These are phyloP conservation scores for Spodoptera litura DNA, from an alignment of 1,140 invertebrate species.

Conservation along the genomic window DNA sequence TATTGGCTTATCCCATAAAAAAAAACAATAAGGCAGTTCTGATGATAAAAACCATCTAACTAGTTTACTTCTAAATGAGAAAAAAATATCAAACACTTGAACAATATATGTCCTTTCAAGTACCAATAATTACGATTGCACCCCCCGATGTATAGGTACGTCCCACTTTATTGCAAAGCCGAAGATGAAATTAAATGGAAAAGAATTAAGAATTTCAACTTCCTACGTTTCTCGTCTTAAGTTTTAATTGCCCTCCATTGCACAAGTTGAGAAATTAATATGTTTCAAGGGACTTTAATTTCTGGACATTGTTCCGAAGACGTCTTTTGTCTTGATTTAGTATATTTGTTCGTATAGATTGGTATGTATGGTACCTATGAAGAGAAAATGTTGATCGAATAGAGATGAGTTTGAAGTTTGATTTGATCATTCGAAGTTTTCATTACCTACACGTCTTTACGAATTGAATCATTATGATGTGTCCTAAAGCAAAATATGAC, in stretches of 20 bases:
- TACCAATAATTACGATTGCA: slow-evolving; percentile 19
- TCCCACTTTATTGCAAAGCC: slow-evolving; percentile 18
- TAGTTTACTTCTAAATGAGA: too few relatives aligned
- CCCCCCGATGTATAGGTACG: background rate
- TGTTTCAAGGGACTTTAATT: slow-evolving; percentile 62
- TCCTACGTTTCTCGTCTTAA: slow-evolving; percentile 67
- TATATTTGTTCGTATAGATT: slow-evolving; percentile 13
- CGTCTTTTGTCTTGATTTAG: slow-evolving; percentile 48
- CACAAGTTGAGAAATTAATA: slow-evolving; percentile 75
- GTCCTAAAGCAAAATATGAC: too few relatives aligned
- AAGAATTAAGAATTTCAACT: slow-evolving; percentile 70
- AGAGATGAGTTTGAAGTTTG: background rate
- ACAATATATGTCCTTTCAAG: slow-evolving; percentile 12
- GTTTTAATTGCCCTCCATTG: slow-evolving; percentile 78
- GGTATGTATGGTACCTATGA: background rate
- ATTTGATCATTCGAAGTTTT: background rate
- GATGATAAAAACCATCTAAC: too few relatives aligned
- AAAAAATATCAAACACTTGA: background rate
- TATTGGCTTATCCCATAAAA: too few relatives aligned
- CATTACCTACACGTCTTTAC: too few relatives aligned
- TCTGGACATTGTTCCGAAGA: slow-evolving; percentile 54
- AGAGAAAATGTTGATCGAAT: background rate
- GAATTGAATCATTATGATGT: too few relatives aligned
- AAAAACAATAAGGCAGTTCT: too few relatives aligned
- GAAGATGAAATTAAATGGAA: slow-evolving; percentile 68